Conservation (phyloP, 2,888 invertebrate genomes). For the Folsomia manolachei region DNA sequence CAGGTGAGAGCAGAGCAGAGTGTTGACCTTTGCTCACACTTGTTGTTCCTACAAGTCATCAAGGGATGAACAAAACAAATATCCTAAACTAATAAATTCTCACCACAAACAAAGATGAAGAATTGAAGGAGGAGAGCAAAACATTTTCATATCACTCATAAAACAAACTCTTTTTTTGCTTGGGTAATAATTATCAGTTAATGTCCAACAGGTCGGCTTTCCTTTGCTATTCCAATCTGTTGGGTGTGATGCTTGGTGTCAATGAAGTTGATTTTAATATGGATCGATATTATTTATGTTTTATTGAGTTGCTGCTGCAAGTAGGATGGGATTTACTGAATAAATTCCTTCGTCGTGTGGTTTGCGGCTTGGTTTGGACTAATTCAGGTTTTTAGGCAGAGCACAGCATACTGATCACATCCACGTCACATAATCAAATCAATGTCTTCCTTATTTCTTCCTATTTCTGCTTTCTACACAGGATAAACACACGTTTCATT, state of each 20-base stretch:
- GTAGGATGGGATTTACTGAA: too few species aligned
- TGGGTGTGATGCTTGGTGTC: too few species aligned
- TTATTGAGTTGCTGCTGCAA: not conserved
- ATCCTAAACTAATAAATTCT: too few species aligned
- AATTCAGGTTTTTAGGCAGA: too few species aligned
- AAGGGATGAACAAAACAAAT: not conserved
- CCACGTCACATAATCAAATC: not conserved
- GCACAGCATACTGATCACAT: not conserved
- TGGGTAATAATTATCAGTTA: too few species aligned
- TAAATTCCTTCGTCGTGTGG: conserved; percentile 1
- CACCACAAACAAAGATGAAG: too few species aligned
- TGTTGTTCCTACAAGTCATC: not conserved
- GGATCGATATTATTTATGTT: not conserved
- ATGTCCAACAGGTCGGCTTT: too few species aligned
- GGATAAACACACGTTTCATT: not conserved
- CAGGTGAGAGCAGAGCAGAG: not conserved
- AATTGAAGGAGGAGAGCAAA: too few species aligned
- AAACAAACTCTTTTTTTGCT: too few species aligned
- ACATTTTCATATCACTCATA: too few species aligned
- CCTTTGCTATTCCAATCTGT: too few species aligned
- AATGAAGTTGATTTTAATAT: not conserved
- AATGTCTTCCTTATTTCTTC: conserved; percentile 10
- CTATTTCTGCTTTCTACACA: conserved; percentile 10
- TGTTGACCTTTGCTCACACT: conserved; percentile 1
- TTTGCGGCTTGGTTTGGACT: conserved; percentile 1